These are phyloP conservation scores for Heterotis niloticus DNA, from an alignment of 2,113 vertebrate genomes.

Conservation along the genomic window DNA sequence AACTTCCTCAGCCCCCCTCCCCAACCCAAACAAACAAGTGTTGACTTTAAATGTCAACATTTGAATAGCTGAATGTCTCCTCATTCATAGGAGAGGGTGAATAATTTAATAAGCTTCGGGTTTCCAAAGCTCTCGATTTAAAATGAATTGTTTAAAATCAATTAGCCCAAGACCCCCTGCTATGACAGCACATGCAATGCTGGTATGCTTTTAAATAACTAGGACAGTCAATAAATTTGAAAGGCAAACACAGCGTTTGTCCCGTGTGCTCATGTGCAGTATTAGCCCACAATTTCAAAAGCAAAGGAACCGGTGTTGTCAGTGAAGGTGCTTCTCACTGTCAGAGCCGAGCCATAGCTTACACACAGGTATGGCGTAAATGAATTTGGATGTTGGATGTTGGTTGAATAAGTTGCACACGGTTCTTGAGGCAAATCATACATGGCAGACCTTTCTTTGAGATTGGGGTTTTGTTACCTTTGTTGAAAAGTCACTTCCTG, in stretches of 20 bases:
- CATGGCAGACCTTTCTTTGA: background rate
- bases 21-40: background rate
- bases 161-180: slow-evolving; percentile 17
- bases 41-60: slow-evolving; percentile 37
- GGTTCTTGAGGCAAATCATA: background rate
- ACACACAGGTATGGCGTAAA: background rate
- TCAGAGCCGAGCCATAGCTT: background rate
- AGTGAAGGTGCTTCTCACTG: background rate
- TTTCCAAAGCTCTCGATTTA: slow-evolving; percentile 27
- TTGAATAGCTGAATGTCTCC: slow-evolving; percentile 50
- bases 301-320: background rate
- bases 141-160: slow-evolving; percentile 29
- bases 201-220: background rate
- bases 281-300: background rate
- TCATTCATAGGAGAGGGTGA: slow-evolving; percentile 26
- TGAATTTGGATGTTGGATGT: background rate
- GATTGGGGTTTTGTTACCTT: slow-evolving; percentile 29
- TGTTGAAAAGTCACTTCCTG: slow-evolving; percentile 31
- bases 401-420: background rate
- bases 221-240: background rate
- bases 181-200: background rate
- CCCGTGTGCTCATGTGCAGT: background rate
- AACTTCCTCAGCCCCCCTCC: background rate
- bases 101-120: slow-evolving; percentile 30
- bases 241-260: background rate